Conservation (phyloP, 2,888 invertebrate genomes). For the Agrenia bidenticulata region DNA sequence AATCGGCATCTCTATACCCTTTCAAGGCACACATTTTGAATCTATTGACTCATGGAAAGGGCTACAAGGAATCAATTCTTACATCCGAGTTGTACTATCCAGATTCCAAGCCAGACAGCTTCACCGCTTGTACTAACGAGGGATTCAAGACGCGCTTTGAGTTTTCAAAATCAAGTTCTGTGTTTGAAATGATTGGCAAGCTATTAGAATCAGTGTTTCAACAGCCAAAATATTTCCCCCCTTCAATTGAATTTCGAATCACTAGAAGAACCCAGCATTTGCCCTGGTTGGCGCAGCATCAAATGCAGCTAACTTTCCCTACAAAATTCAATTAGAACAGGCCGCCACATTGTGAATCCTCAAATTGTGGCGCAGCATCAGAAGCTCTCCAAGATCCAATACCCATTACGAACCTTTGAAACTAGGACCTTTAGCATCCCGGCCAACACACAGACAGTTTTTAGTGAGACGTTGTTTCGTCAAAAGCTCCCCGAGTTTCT, state of each 20-base stretch:
- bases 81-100: neutral
- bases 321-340: neutral
- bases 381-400: neutral
- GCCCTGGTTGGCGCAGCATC: neutral
- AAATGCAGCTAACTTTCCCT: neutral
- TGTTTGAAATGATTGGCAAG: neutral
- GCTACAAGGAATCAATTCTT: neutral
- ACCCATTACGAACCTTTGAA: slow-evolving; percentile 6
- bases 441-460: neutral
- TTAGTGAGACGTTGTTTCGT: neutral
- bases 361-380: neutral
- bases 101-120: neutral
- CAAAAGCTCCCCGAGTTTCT: neutral
- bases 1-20: neutral
- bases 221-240: neutral
- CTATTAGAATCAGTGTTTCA: neutral
- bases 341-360: neutral
- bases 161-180: neutral
- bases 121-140: neutral
- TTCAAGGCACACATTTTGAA: neutral
- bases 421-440: neutral
- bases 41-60: neutral
- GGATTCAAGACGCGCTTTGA: neutral
- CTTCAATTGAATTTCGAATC: neutral
- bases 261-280: neutral